These are phyloP conservation scores for Acleris sparsana DNA, from an alignment of 2,888 invertebrate species.

Conservation along the genomic window DNA sequence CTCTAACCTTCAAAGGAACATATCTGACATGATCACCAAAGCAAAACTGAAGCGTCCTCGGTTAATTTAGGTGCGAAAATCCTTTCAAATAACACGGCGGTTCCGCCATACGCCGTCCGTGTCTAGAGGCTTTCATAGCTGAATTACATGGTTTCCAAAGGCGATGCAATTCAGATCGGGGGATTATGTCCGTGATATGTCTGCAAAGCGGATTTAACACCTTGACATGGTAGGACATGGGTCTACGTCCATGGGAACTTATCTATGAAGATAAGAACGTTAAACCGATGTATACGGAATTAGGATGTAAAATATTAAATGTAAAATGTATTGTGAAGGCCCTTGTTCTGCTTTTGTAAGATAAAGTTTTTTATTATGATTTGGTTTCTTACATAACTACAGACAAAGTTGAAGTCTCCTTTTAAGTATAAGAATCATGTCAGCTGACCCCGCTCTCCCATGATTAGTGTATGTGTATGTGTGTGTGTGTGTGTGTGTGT, in stretches of 20 bases:
- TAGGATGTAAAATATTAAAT: no score
- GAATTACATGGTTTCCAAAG: slow-evolving; percentile 12
- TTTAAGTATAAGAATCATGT: no score
- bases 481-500: no score
- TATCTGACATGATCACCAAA: not conserved
- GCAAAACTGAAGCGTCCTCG: not conserved
- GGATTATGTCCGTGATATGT: slow-evolving; percentile 9
- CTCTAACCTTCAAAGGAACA: not conserved
- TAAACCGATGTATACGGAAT: no score
- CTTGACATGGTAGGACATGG: not conserved
- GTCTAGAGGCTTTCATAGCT: not conserved
- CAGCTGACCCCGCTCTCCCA: no score
- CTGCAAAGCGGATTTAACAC: slow-evolving; percentile 1
- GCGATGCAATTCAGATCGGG: slow-evolving; percentile 4
- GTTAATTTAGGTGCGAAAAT: not conserved
- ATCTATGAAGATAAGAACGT: no score
- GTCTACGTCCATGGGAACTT: not conserved
- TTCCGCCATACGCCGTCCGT: not conserved
- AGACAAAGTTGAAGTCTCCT: no score
- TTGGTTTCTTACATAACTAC: no score
- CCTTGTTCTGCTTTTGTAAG: no score
- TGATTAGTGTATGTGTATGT: no score
- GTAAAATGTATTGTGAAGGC: no score
- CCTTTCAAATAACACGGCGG: not conserved
- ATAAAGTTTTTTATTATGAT: no score